These are phyloP conservation scores for Drosophila baimaii DNA, from an alignment of 1,140 invertebrate species.

Conservation along the genomic window DNA sequence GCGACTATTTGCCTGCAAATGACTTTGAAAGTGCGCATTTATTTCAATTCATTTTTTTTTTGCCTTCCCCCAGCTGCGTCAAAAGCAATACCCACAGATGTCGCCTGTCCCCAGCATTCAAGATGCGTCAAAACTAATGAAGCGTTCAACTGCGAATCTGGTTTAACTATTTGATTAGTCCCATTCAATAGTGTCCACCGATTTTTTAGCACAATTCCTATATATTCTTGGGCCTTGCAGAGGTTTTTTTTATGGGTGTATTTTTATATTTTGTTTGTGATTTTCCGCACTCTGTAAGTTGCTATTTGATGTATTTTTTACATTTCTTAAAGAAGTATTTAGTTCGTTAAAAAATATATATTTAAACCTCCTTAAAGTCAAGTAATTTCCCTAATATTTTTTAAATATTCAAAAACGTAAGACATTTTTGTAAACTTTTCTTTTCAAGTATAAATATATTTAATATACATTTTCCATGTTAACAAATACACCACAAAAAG, in stretches of 20 bases:
- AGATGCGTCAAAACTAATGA: constrained; percentile 64
- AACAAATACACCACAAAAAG: not conserved
- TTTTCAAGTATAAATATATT: no score
- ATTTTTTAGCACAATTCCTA: constrained; percentile 20
- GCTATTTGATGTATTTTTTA: no score
- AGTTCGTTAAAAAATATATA: no score
- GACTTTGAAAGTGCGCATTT: constrained; percentile 74
- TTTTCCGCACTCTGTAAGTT: no score
- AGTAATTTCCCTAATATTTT: no score
- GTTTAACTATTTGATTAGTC: constrained; percentile 63
- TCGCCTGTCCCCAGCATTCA: constrained; percentile 29
- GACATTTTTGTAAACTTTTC: no score
- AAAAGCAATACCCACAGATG: constrained; percentile 34
- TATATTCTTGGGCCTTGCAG: not conserved
- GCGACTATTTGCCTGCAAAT: constrained; percentile 72
- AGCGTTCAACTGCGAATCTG: constrained; percentile 66
- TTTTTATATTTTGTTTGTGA: no score
- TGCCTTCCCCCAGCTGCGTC: not conserved
- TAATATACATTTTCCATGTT: not conserved
- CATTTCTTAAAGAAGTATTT: no score
- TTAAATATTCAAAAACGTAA: no score
- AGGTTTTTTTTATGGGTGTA: not conserved
- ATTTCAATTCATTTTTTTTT: constrained; percentile 60
- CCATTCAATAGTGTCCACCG: constrained; percentile 19
- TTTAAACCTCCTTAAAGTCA: no score